These are phyloP conservation scores for Ochropacha duplaris DNA, from an alignment of 2,888 invertebrate species.

Conservation along the genomic window DNA sequence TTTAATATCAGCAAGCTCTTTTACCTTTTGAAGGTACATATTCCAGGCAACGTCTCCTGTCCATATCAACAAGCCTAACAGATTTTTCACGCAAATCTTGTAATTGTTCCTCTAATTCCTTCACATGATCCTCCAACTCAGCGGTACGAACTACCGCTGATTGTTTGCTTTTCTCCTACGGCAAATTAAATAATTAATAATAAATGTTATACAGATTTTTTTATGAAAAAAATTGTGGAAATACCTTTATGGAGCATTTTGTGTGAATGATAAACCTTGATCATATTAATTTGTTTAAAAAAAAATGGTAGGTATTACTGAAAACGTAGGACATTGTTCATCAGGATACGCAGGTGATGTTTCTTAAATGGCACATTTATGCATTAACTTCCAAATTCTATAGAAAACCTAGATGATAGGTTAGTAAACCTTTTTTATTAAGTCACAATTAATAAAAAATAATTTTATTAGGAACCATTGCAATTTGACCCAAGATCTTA, in stretches of 20 bases:
- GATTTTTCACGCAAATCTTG: constrained; percentile 54
- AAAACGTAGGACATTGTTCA: no score
- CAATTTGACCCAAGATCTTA: constrained; percentile 13
- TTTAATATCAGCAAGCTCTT: background rate
- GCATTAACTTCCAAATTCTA: no score
- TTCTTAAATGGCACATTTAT: no score
- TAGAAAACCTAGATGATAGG: background rate
- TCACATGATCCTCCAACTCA: constrained; percentile 52
- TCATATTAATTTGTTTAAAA: no score
- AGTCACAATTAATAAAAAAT: background rate
- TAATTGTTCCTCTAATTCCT: constrained; percentile 54
- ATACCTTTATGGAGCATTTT: no score
- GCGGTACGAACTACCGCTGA: constrained; percentile 37
- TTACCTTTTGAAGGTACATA: constrained; percentile 67
- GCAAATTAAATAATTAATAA: constrained; percentile 14
- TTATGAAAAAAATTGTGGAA: no score
- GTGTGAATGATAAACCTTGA: no score
- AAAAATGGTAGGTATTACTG: no score
- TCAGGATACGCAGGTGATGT: no score
- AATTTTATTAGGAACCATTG: background rate
- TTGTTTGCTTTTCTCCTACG: constrained; percentile 56
- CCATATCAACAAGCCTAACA: constrained; percentile 56
- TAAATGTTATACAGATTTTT: no score
- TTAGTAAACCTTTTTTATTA: background rate
- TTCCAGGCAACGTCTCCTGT: constrained; percentile 59